Conservation (phyloP, 2,888 invertebrate species). For the Lithodes maja region DNA sequence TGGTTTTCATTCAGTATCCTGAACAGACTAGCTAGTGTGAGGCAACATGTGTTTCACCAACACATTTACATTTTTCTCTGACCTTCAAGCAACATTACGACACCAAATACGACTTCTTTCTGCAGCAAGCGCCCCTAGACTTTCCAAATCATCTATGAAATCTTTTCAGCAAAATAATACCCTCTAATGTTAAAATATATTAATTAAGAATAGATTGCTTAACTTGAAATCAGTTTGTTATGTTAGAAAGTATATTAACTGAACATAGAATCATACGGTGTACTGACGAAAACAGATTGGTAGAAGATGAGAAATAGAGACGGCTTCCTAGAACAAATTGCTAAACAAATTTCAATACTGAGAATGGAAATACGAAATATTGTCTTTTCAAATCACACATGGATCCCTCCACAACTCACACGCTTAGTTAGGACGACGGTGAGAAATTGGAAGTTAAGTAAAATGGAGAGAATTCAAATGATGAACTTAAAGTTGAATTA, state of each 20-base stretch:
- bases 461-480: too few species aligned
- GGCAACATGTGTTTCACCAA: background rate
- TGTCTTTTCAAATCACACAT: background rate
- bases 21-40: background rate
- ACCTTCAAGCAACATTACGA: background rate
- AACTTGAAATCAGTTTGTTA: background rate
- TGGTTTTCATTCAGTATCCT: background rate
- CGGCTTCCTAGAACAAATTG: background rate
- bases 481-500: too few species aligned
- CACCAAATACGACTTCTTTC: background rate
- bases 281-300: background rate
- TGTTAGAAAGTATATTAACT: background rate
- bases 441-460: background rate
- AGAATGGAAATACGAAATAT: background rate
- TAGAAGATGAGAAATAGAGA: background rate
- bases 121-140: constrained; percentile 6
- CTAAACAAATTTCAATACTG: background rate
- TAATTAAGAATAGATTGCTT: background rate
- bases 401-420: background rate
- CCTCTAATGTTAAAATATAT: background rate
- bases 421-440: background rate
- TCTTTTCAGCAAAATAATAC: background rate
- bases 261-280: background rate
- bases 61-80: constrained; percentile 23
- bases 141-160: background rate